Conservation (phyloP, 2,797 vertebrate genomes). For the Pangasius larnaudii region DNA sequence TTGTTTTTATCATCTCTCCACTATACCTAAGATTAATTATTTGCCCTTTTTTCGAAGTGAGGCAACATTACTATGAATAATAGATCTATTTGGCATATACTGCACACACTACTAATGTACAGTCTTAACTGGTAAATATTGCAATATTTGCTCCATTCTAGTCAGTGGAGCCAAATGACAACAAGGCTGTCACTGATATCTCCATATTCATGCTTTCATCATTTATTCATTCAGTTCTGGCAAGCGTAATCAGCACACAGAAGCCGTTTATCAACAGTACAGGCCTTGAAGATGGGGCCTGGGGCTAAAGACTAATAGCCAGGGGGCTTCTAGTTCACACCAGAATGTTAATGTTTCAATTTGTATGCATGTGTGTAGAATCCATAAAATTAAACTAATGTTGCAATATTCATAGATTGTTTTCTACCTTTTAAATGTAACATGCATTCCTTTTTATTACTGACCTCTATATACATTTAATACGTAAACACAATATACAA, state of each 20-base stretch:
- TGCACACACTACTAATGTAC: not conserved
- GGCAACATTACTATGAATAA: slow-evolving; percentile 32
- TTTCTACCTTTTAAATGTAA: not conserved
- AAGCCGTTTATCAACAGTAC: slow-evolving; percentile 48
- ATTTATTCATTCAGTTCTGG: slow-evolving; percentile 52
- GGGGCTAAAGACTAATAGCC: slow-evolving; percentile 11
- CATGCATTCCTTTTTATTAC: not conserved
- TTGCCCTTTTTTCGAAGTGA: not conserved
- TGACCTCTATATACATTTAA: not conserved
- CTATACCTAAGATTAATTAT: slow-evolving; percentile 7
- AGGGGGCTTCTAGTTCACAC: not conserved
- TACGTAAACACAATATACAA: not conserved
- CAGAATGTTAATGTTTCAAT: slow-evolving; percentile 12
- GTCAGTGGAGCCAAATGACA: slow-evolving; percentile 40
- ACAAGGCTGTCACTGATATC: slow-evolving; percentile 33
- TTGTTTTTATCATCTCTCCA: slow-evolving; percentile 10
- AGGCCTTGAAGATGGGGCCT: slow-evolving; percentile 26
- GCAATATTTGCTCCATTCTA: slow-evolving; percentile 38
- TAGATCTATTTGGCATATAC: not conserved
- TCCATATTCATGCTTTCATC: slow-evolving; percentile 54
- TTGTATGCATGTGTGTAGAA: not conserved
- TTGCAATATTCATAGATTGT: not conserved
- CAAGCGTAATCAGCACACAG: slow-evolving; percentile 43
- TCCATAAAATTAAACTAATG: not conserved
- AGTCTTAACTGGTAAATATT: slow-evolving; percentile 38